A percentile compares a stretch with the other conserved stretches of the same genome.
phyloP scores from a whole-genome alignment of 2,113 vertebrate species.

The Poicephalus gulielmi region DNA sequence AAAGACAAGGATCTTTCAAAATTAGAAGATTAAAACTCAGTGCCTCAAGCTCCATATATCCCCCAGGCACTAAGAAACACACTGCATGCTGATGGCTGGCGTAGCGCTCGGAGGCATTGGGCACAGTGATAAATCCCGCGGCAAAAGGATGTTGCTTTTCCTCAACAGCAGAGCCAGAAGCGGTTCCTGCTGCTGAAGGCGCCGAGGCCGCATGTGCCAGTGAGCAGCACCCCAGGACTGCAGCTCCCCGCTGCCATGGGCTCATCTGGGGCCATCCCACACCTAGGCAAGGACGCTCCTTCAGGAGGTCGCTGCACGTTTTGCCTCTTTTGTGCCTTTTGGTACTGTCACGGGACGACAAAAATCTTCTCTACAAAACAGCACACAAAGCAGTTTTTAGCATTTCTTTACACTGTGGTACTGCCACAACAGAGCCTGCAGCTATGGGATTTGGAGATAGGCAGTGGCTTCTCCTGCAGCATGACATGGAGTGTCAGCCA shows the following conservation, averaged over 20 bases:
- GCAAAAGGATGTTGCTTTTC: background rate
- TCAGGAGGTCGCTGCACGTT: background rate
- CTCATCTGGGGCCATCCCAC: background rate
- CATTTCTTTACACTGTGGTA: background rate
- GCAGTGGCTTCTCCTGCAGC: background rate
- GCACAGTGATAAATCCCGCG: background rate
- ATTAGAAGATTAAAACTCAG: background rate
- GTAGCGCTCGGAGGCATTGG: background rate
- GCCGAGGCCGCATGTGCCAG: accelerated
- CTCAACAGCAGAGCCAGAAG: background rate
- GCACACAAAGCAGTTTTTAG: background rate
- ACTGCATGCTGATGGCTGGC: background rate
- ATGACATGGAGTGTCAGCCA: background rate
- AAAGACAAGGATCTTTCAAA: conserved; percentile 33
- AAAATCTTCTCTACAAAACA: background rate
- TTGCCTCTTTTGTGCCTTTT: background rate
- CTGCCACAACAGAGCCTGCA: background rate
- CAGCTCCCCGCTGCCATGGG: background rate
- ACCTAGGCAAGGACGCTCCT: background rate
- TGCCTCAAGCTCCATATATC: background rate
- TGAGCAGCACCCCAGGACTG: background rate
- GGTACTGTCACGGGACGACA: background rate
- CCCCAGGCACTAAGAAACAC: background rate
- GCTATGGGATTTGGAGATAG: background rate
- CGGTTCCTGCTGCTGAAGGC: background rate